Evolutionary conservation across 2,888 invertebrate genomes (phyloP), one percentile per base, ranked within the genome.

Genomic region (Trissolcus brochymenae): DNA sequence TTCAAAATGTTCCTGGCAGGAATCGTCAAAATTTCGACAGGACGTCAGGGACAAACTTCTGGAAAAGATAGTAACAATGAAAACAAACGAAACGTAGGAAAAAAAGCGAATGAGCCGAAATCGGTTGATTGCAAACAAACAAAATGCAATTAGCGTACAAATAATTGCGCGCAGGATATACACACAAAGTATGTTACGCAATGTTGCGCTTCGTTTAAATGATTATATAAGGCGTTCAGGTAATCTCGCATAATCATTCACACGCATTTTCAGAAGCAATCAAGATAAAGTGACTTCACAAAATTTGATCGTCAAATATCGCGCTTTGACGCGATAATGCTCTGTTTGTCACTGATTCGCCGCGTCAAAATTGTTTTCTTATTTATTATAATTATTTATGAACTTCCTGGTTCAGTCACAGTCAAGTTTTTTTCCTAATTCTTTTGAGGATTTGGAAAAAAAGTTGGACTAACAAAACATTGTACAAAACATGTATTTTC

Each of bases 31-130:
- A 62, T 59, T 59, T 1, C 68, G 67, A 50, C 74, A 74, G 4
- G 74, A 86, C 35, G 87, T 86, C 49, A 88, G 78, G n/a, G 88
- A 89, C 62, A 88, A 83, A 77, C 88, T 89, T 79, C 88, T 89
- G 84, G 9, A 84, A 81, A 6, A 41, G 6, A 35, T 11, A 35
- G 35, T 9, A 1, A 35, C 7, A 9, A 1, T 35, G 35, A 11
- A 35, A 2, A 35, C 6, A 35, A 6, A 35, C 1, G 0, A 35
- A 0, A 6, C 9, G 35, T 7, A 35, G 9, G 2, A 35, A 2
- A 9, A 35, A 35, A 35, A 35, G 35, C 1, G 9, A 9, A 35
- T 35, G 11, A 35, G 9, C 1, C 9, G 9, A 11, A 35, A 35
- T 11, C 35, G 7, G 35, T 1, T 1, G 35, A 35, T 35, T 11